Evolutionary conservation across 1,140 invertebrate genomes (phyloP), one percentile per base, ranked within the genome.

Genomic region (Lethocerus indicus): DNA sequence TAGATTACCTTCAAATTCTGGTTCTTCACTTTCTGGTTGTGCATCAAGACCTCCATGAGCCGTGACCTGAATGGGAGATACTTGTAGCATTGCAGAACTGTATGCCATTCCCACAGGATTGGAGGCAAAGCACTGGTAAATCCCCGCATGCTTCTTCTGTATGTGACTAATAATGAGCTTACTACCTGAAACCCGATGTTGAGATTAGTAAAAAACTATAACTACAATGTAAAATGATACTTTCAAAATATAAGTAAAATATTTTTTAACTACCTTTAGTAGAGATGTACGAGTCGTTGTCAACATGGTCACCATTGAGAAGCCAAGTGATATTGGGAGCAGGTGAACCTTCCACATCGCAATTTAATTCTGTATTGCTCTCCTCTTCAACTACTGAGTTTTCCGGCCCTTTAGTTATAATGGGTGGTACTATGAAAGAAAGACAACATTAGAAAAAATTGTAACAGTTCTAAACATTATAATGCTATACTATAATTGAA

Each of bases 101-200:
- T 68, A 72, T 14, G 69, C 76, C 48, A 80, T 81, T 20, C 84
- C 86, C 13, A 87, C 70, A n/a, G 71, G 63, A 65, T 91, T 93
- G 50, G 73, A 78, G 0, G 84, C 87, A 56, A 92, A 84, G 61
- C 87, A 90, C 60, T 93, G 87, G 47, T 90, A 81, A 18, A 90
- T 79, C 0, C 90, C 89, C 0, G 84, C 83, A 59, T 91, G 84
- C 2, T 73, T 72, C 58, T 87, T 87, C 57, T 83, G 75, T 0
- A 85, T 78, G 3, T 72, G 71, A 1, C 72, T 68, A 48, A 91
- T 76, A 18, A 68, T 63, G 7, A 86, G 60, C 18, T 69, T 74
- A 3, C 67, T 65, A 28, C 71, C 76, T 71, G 57, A 59, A 52
- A 26, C 44, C 5, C 26, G 16, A 42, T 42, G 40, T 4, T 42